Evolutionary conservation across 2,113 vertebrate species (phyloP), one percentile per base, ranked within the genome.

Genomic region (Larimichthys crocea): DNA sequence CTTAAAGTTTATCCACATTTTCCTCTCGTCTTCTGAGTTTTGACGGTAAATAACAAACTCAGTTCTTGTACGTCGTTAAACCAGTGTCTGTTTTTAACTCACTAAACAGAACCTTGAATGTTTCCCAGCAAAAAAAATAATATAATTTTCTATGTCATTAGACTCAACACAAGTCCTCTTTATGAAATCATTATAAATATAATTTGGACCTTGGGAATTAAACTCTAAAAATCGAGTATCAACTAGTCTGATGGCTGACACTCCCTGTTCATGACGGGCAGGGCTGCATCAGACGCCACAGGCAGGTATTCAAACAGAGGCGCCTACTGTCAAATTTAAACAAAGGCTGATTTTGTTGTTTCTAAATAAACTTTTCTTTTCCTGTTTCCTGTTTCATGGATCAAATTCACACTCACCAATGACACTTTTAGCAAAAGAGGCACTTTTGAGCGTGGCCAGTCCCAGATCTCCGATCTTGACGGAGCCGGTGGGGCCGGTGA

Each of bases 361-460:
- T 7, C 31, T 7, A 35, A 35, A 35, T 35, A 6, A 35, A 35
- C 31, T 35, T 35, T 6, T 35, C 31, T 31, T 31, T 31, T 31
- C 3, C 29, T 31, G 29, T 31, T 31, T 3, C 29, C 29, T 31
- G 31, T 6, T 31, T 31, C 5, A 31, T 35, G 20, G 3, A 48
- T 35, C 20, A 46, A 24, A 29, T 35, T 9, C 50, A 11, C 3
- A 64, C 93, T 72, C 74, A 99, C 98, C 98, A 62, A 99, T 99
- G 69, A 99, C 98, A 3, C 98, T 99, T 94, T 99, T 99, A 90
- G 98, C 98, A 17, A 99, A 99, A n/a, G 98, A 99, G 77, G 98
- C 98, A 46, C 98, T 92, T 87, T 99, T 99, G 65, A 99, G 96
- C 0, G 98, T 99, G 91, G 98, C 98, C 84, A 99, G 93, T 3